Evolutionary conservation across 2,797 vertebrate genomes (phyloP), one percentile per base, ranked within the genome.

Genomic region (Anas flavirostris): DNA sequence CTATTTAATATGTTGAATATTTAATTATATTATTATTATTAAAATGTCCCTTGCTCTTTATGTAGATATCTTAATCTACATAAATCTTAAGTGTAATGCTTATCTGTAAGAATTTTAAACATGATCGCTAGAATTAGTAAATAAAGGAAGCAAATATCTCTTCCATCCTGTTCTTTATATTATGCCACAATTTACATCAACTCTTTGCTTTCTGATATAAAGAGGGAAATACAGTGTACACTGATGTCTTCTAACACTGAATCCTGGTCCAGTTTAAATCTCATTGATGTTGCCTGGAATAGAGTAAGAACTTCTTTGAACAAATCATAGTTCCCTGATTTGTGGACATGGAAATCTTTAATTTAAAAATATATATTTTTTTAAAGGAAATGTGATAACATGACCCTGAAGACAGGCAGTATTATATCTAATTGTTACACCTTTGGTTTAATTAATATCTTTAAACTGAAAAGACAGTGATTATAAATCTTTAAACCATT

Each of bases 141-240:
- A 46, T 26, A 88, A 93, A 56, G 7, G 13, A 26, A 39, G 63
- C 29, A 53, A 52, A 29, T 31, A 6, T 37, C 10, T 48, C n/a
- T 23, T 66, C 63, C 31, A 4, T n/a, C 37, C 2, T 6, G 4
- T 7, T 7, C 18, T 58, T 9, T 37, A 0, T 37, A 50, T 70
- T 82, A 84, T 78, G 9, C n/a, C 58, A 53, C 26, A 70, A 7
- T 82, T 74, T 70, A 8, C 28, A 33, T 46, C 31, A 73, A 13
- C 13, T 77, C 35, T 50, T 58, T 43, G 17, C 14, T 88, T 78
- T 80, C 12, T 23, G 68, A 16, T 52, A 16, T 52, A 41, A 83
- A 63, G 16, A 72, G 21, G 52, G 29, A 75, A 70, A 55, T 67
- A 23, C n/a, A 7, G 19, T 67, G 48, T n/a, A 15, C 12, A 21